Conservation (phyloP, 2,113 vertebrate genomes). For the Elachura formosa region DNA sequence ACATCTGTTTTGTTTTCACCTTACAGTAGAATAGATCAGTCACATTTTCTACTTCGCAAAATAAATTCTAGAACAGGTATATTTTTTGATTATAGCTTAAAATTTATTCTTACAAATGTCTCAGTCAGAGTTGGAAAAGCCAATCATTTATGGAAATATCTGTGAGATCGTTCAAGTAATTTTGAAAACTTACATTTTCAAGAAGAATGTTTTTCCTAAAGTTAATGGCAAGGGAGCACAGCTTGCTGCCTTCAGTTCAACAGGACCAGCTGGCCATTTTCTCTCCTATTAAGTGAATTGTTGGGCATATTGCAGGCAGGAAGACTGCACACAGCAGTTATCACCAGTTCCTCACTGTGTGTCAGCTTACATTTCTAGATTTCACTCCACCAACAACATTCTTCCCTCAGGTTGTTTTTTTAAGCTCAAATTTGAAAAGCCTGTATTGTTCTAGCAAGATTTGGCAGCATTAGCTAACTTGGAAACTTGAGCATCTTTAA, state of each 20-base stretch:
- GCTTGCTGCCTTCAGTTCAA: not conserved
- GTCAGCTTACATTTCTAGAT: not conserved
- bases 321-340: not conserved
- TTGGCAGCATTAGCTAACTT: not conserved
- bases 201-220: not conserved
- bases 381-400: not conserved
- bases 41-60: not conserved
- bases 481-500: not conserved
- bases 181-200: not conserved
- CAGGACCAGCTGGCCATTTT: not conserved
- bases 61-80: not conserved
- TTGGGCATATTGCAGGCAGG: not conserved
- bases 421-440: not conserved
- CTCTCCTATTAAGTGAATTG: not conserved
- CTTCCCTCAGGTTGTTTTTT: not conserved
- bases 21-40: not conserved
- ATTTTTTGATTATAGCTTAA: not conserved
- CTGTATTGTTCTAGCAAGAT: not conserved
- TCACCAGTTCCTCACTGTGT: not conserved
- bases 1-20: not conserved
- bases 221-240: not conserved
- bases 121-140: not conserved
- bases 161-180: not conserved
- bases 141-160: not conserved
- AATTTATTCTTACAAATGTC: not conserved